phyloP scores from a whole-genome alignment of 2,888 invertebrate genomes.

The Paralinhomoeus sp. region DNA sequence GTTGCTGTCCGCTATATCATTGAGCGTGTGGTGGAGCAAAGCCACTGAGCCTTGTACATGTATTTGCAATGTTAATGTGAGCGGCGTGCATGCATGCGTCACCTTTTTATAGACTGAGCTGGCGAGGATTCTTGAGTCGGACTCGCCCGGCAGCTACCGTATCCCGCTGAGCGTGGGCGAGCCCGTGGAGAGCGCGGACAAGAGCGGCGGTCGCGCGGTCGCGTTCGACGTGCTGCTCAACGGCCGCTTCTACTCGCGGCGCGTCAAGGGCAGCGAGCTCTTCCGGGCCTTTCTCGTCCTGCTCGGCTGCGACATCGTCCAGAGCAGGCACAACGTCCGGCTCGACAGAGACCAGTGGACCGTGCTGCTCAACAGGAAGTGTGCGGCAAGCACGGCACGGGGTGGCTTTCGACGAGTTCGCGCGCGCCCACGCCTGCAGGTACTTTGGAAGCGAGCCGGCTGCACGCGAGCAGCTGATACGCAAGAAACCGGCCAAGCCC shows the following conservation, averaged over 20 bases:
- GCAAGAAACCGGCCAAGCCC: too few relatives aligned
- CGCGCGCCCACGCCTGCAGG: too few relatives aligned
- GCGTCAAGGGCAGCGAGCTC: slow-evolving; percentile 40
- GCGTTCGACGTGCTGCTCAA: slow-evolving; percentile 65
- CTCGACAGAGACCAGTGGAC: slow-evolving; percentile 37
- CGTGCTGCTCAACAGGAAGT: slow-evolving; percentile 23
- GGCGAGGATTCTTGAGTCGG: slow-evolving; percentile 42
- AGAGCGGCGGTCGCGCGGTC: slow-evolving; percentile 45
- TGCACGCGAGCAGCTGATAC: too few relatives aligned
- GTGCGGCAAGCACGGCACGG: not conserved
- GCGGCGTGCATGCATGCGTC: too few relatives aligned
- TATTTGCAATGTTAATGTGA: too few relatives aligned
- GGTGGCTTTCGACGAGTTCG: too few relatives aligned
- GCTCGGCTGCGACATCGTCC: slow-evolving; percentile 51
- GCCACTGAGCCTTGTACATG: too few relatives aligned
- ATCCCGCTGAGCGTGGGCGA: slow-evolving; percentile 77
- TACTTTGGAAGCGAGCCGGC: too few relatives aligned
- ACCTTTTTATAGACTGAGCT: slow-evolving; percentile 38
- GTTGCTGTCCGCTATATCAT: not conserved
- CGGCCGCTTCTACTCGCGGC: slow-evolving; percentile 48
- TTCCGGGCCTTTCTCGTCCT: slow-evolving; percentile 57
- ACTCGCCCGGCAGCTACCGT: slow-evolving; percentile 46
- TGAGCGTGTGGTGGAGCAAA: too few relatives aligned
- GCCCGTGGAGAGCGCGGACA: slow-evolving; percentile 51
- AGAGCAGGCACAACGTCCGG: slow-evolving; percentile 48